Conservation (phyloP, 2,888 invertebrate genomes). For the Leptura quadrifasciata region DNA sequence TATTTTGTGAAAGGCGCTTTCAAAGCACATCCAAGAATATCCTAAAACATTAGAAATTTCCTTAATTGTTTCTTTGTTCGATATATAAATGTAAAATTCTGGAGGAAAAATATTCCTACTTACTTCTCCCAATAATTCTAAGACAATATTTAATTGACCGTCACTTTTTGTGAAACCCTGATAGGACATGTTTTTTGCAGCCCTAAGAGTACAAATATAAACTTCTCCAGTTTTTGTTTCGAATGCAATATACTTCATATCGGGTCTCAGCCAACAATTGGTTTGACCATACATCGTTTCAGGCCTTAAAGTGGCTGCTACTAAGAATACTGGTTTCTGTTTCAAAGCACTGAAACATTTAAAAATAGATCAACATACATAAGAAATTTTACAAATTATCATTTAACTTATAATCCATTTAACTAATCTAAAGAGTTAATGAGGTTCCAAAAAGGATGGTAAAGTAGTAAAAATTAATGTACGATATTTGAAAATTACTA, state of each 20-base stretch:
- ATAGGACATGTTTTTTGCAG: slow-evolving; percentile 96
- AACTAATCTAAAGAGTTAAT: too few relatives aligned
- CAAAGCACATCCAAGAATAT: slow-evolving; percentile 89
- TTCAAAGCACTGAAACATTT: slow-evolving; percentile 74
- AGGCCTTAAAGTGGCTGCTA: slow-evolving; percentile 98
- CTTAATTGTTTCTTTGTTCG: too few relatives aligned
- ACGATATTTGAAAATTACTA: too few relatives aligned
- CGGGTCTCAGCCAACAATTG: slow-evolving; percentile 98
- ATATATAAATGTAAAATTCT: too few relatives aligned
- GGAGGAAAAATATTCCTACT: slow-evolving; percentile 40
- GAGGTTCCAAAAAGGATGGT: too few relatives aligned
- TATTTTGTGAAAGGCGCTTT: slow-evolving; percentile 91
- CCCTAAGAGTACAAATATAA: slow-evolving; percentile 90
- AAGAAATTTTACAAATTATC: too few relatives aligned
- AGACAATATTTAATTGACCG: slow-evolving; percentile 84
- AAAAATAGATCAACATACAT: not conserved
- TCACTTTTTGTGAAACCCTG: slow-evolving; percentile 91
- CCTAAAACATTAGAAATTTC: slow-evolving; percentile 69
- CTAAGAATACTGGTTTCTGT: slow-evolving; percentile 83
- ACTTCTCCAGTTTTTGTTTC: slow-evolving; percentile 83
- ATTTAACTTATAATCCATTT: too few relatives aligned
- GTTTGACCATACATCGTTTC: slow-evolving; percentile 99
- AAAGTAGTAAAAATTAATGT: too few relatives aligned
- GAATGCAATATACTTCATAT: slow-evolving; percentile 94
- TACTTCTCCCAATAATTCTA: slow-evolving; percentile 83